These are phyloP conservation scores for Malacoctenus gilli DNA, from an alignment of 2,797 vertebrate genomes.

Conservation along the genomic window DNA sequence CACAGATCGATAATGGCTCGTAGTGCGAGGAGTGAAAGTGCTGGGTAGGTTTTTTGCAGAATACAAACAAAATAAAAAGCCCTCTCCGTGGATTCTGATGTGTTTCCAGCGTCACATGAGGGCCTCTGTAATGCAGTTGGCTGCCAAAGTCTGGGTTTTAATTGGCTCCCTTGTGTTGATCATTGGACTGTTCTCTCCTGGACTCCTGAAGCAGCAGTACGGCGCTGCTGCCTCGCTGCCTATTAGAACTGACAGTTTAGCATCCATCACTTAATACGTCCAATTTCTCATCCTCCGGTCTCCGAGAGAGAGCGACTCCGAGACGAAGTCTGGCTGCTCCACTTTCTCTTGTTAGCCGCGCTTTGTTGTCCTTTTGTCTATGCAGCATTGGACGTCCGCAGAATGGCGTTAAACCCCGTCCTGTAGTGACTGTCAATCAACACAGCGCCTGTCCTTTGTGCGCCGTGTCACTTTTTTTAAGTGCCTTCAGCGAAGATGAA, in stretches of 20 bases:
- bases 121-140: conserved; percentile 68
- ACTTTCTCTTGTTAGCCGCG: conserved; percentile 44
- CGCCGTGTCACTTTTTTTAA: conserved; percentile 57
- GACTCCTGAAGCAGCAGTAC: conserved; percentile 68
- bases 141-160: conserved; percentile 79
- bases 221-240: conserved; percentile 60
- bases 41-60: conserved; percentile 49
- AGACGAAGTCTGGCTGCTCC: conserved; percentile 18
- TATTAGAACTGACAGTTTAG: conserved; percentile 82
- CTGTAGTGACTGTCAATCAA: conserved; percentile 68
- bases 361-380: conserved; percentile 56
- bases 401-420: conserved; percentile 57
- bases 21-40: conserved; percentile 58
- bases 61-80: conserved; percentile 64
- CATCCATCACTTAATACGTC: conserved; percentile 73
- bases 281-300: conserved; percentile 60
- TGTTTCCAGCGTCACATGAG: conserved; percentile 72
- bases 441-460: conserved; percentile 67
- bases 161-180: conserved; percentile 85
- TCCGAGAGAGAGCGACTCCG: conserved; percentile 38
- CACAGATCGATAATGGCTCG: conserved; percentile 67
- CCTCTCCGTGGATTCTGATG: conserved; percentile 66
- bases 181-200: conserved; percentile 74
- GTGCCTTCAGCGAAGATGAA: conserved; percentile 74
- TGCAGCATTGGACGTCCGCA: conserved; percentile 31